Evolutionary conservation across 2,888 invertebrate genomes (phyloP).

Genomic region (Acheta domesticus): DNA sequence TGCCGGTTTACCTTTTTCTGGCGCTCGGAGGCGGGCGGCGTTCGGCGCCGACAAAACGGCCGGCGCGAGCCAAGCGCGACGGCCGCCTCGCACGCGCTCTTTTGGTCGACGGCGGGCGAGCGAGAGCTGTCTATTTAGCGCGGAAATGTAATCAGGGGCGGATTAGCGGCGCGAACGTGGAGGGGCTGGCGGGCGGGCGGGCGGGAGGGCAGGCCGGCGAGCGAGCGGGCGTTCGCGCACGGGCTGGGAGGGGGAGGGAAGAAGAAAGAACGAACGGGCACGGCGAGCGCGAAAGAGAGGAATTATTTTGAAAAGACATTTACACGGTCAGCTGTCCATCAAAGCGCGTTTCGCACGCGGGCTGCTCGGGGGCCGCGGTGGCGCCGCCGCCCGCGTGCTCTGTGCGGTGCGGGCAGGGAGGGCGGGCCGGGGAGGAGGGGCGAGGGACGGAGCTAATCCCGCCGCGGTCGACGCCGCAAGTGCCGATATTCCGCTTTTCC

Average conservation of each 20-base stretch:
- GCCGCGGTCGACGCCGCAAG: no score
- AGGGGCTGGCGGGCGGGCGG: background rate
- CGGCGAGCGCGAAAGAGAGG: background rate
- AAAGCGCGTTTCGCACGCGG: background rate
- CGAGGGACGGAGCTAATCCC: no score
- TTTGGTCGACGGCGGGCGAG: background rate
- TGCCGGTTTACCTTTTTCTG: background rate
- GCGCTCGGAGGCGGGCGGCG: background rate
- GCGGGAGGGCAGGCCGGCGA: no score
- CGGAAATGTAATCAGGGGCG: slow-evolving; percentile 11
- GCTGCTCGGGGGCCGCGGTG: no score
- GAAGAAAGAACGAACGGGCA: background rate
- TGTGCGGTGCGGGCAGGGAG: no score
- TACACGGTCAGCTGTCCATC: slow-evolving; percentile 18
- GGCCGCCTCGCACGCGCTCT: background rate
- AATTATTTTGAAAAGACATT: slow-evolving; percentile 9
- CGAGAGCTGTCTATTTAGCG: slow-evolving; percentile 1
- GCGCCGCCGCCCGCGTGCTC: no score
- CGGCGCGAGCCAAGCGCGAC: no score
- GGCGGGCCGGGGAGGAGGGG: no score
- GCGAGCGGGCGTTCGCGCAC: background rate
- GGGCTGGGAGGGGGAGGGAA: background rate
- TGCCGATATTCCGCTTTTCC: no score
- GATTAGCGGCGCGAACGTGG: background rate
- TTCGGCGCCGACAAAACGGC: no score